Evolutionary conservation across 2,113 vertebrate genomes (phyloP), one percentile per base, ranked within the genome.

Genomic region (Bungarus multicinctus): DNA sequence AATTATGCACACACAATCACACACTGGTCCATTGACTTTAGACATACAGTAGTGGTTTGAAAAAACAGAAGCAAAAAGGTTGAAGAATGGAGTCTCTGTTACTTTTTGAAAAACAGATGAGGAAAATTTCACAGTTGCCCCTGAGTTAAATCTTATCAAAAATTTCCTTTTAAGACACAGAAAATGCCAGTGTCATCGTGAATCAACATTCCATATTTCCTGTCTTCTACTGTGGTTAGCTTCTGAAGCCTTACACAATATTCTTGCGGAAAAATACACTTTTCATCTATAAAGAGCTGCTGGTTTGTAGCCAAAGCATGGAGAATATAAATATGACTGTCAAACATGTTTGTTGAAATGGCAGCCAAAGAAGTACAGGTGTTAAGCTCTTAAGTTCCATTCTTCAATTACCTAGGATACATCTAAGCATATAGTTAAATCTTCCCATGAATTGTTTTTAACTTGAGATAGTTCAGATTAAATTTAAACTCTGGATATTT

Each of bases 181-280:
- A 87, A 92, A 87, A 91, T 92, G 91, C 90, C 34, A 86, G 23
- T 57, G 60, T 95, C 94, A 91, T 45, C 25, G 0, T 96, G 94
- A 95, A 94, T 95, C 94, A 95, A 50, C 92, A 91, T 57, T 53
- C 34, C 47, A 91, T 89, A 52, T 52, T 88, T 94, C 94, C 58
- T 90, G 45, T 34, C 64, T 93, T 52, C 43, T 30, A 58, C 94
- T 89, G 60, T 14, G 0, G n/a, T 88, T 89, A 27, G 47, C 7
- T 81, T 18, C 2, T 85, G 54, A 20, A 16, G 93, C 34, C 34
- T 88, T 87, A 3, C 64, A 89, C 95, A 94, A 69, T 92, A 57
- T 52, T 12, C 39, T 39, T 92, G 89, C 27, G 52, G 0, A 3
- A 92, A 52, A 92, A 52, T 90, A 22, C 45, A 50, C 12, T 60